Evolutionary conservation across 2,888 invertebrate species (phyloP).

Genomic region (Leptogaster cylindrica): DNA sequence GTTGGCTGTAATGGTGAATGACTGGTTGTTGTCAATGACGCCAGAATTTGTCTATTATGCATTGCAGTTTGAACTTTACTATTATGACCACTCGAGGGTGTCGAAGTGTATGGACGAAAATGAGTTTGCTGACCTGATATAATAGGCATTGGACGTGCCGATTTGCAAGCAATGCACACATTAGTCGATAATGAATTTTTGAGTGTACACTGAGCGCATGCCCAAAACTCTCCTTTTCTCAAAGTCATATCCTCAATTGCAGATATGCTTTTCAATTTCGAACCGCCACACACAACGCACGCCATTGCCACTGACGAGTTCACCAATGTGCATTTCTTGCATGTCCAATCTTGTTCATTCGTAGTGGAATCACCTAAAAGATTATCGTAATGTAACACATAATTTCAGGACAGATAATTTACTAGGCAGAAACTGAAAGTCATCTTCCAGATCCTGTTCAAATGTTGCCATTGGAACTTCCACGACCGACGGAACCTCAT

Average conservation of each 20-base stretch:
- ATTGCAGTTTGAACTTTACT: slow-evolving; percentile 49
- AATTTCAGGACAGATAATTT: slow-evolving; percentile 40
- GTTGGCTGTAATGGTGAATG: slow-evolving; percentile 21
- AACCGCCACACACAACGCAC: slow-evolving; percentile 89
- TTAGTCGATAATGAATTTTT: slow-evolving; percentile 75
- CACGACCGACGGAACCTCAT: slow-evolving; percentile 57
- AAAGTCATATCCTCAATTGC: slow-evolving; percentile 72
- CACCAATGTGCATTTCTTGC: slow-evolving; percentile 84
- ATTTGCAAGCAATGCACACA: slow-evolving; percentile 79
- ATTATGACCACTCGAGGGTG: slow-evolving; percentile 48
- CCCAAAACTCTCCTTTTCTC: slow-evolving; percentile 77
- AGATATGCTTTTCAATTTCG: slow-evolving; percentile 73
- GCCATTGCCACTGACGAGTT: slow-evolving; percentile 74
- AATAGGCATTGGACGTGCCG: slow-evolving; percentile 63
- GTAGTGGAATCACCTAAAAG: slow-evolving; percentile 36
- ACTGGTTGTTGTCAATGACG: slow-evolving; percentile 48
- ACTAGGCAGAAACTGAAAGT: slow-evolving; percentile 70
- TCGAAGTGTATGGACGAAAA: slow-evolving; percentile 53
- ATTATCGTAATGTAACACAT: slow-evolving; percentile 9
- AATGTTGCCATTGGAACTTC: slow-evolving; percentile 71
- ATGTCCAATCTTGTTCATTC: slow-evolving; percentile 72
- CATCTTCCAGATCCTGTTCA: slow-evolving; percentile 75
- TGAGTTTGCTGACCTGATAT: slow-evolving; percentile 54
- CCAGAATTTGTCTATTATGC: slow-evolving; percentile 51
- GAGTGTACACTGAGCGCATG: slow-evolving; percentile 81